phyloP scores from a whole-genome alignment of 1,140 invertebrate species.

The Trissolcus basalis region DNA sequence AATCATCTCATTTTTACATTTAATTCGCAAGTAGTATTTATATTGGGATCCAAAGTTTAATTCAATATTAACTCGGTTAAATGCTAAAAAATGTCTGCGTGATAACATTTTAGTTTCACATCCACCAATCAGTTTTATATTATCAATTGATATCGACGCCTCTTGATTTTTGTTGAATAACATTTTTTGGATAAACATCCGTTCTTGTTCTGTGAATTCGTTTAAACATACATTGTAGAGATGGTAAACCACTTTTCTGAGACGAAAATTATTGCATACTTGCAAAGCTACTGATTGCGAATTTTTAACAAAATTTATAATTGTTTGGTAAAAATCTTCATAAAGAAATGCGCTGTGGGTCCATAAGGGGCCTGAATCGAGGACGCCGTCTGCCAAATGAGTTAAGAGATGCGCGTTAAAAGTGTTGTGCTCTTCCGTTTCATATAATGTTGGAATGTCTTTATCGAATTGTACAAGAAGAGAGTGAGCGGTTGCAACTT shows the following conservation, averaged over 20 bases:
- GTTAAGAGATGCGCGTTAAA: constrained; percentile 58
- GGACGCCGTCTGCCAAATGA: constrained; percentile 40
- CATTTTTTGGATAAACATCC: background rate
- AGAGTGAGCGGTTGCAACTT: constrained; percentile 33
- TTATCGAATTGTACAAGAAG: constrained; percentile 52
- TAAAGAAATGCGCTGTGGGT: constrained; percentile 35
- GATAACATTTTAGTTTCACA: too few relatives aligned
- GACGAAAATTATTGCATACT: constrained; percentile 27
- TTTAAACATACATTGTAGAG: constrained; percentile 11
- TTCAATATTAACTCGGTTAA: too few relatives aligned
- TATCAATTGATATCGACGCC: too few relatives aligned
- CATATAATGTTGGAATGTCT: constrained; percentile 47
- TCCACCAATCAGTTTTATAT: too few relatives aligned
- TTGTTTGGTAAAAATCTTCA: constrained; percentile 33
- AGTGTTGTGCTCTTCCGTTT: constrained; percentile 28
- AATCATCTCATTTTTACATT: too few relatives aligned
- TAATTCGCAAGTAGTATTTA: too few relatives aligned
- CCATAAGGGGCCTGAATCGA: constrained; percentile 50
- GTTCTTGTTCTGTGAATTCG: constrained; percentile 15
- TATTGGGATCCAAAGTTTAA: too few relatives aligned
- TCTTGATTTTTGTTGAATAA: too few relatives aligned
- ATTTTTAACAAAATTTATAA: constrained; percentile 32
- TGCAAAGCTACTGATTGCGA: constrained; percentile 33
- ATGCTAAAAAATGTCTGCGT: too few relatives aligned
- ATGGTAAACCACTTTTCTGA: constrained; percentile 3